A percentile compares a stretch with the other conserved stretches of the same genome.
Evolutionary conservation across 2,888 invertebrate genomes (phyloP).

Genomic region (Corythucha ciliata): DNA sequence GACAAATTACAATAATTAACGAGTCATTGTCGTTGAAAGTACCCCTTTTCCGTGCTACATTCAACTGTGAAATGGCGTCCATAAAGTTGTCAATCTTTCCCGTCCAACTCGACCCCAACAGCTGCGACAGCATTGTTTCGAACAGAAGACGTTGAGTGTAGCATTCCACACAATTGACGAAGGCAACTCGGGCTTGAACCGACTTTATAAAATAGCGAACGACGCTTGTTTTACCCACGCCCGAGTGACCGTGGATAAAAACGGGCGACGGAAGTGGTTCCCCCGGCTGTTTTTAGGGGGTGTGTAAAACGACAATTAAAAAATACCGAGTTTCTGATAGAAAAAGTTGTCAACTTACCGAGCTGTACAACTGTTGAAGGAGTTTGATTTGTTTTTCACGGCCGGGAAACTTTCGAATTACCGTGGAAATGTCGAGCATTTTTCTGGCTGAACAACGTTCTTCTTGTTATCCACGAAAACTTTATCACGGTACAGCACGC

Average conservation of each 20-base stretch:
- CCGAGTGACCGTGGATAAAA: constrained; percentile 72
- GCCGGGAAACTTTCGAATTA: constrained; percentile 23
- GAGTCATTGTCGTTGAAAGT: constrained; percentile 45
- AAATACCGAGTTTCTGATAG: too few species aligned
- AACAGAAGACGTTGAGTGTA: constrained; percentile 65
- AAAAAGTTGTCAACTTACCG: constrained; percentile 21
- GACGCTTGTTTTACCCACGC: constrained; percentile 73
- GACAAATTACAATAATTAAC: constrained; percentile 47
- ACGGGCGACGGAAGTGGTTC: constrained; percentile 59
- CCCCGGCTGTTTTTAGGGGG: constrained; percentile 38
- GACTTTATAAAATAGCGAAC: constrained; percentile 51
- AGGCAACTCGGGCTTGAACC: constrained; percentile 50
- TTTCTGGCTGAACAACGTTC: too few species aligned
- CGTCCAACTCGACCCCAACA: constrained; percentile 8
- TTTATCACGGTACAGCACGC: too few species aligned
- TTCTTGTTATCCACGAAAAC: too few species aligned
- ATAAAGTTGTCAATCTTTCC: constrained; percentile 59
- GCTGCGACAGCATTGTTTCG: constrained; percentile 46
- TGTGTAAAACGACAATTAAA: background rate
- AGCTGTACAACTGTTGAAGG: constrained; percentile 27
- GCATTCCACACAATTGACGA: constrained; percentile 74
- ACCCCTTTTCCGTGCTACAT: constrained; percentile 37
- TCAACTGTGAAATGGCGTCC: constrained; percentile 49
- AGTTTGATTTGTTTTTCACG: constrained; percentile 27
- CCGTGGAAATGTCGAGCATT: too few species aligned